Evolutionary conservation across 2,113 vertebrate genomes (phyloP).

Genomic region (Etheostoma spectabile): DNA sequence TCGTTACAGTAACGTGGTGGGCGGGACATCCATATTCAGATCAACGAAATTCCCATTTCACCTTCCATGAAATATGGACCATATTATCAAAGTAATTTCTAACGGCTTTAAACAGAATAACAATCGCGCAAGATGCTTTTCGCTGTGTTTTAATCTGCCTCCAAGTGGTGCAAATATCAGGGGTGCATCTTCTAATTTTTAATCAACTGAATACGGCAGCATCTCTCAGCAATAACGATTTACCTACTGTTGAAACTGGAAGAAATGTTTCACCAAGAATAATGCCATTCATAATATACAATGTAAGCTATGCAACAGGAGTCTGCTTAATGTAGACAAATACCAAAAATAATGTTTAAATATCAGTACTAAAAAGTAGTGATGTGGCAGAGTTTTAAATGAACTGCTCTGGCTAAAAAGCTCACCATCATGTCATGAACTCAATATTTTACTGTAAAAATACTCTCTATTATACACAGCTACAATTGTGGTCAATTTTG

Average conservation of each 20-base stretch:
- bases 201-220: not conserved
- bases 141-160: too few relatives aligned
- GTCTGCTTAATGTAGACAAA: not conserved
- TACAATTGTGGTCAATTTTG: not conserved
- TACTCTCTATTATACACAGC: not conserved
- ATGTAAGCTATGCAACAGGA: not conserved
- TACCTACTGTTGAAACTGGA: not conserved
- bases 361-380: not conserved
- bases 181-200: not conserved
- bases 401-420: not conserved
- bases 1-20: not conserved
- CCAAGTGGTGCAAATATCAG: not conserved
- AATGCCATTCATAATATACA: not conserved
- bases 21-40: not conserved
- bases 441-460: not conserved
- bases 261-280: not conserved
- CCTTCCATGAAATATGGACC: not conserved
- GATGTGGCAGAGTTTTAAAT: conserved; percentile 1
- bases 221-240: not conserved
- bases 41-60: not conserved
- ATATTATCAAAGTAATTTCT: not conserved
- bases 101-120: not conserved
- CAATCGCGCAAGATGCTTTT: too few relatives aligned
- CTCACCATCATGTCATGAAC: not conserved
- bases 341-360: not conserved